Evolutionary conservation across 2,888 invertebrate species (phyloP).

Genomic region (Ellobium chinense): DNA sequence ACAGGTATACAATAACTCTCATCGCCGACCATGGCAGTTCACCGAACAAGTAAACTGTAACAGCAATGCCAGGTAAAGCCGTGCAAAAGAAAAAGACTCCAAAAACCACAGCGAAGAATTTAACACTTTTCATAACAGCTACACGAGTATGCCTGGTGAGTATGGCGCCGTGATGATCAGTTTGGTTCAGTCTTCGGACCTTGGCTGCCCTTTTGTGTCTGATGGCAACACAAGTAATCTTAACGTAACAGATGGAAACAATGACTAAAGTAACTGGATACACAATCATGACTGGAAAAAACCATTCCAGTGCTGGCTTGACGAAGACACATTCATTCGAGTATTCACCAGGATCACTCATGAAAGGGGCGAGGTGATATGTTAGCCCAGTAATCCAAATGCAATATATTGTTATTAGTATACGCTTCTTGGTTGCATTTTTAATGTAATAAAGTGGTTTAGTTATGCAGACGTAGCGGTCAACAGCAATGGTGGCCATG

Average conservation of each 20-base stretch:
- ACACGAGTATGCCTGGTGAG: not conserved
- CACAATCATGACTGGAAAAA: too few relatives aligned
- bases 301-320: too few relatives aligned
- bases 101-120: not conserved
- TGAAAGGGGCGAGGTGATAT: too few relatives aligned
- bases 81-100: not conserved
- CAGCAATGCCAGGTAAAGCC: not conserved
- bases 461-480: conserved; percentile 11
- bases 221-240: not conserved
- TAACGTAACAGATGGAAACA: not conserved
- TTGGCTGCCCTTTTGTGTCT: not conserved
- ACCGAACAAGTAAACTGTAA: not conserved
- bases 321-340: too few relatives aligned
- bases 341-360: too few relatives aligned
- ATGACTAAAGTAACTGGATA: too few relatives aligned
- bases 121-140: not conserved
- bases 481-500: not conserved
- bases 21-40: not conserved
- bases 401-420: too few relatives aligned
- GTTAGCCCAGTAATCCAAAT: too few relatives aligned
- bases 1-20: not conserved
- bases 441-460: not conserved
- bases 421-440: not conserved
- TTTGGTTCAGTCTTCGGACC: not conserved
- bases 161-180: not conserved